Base-by-base conservation (phyloP, 2,888 invertebrate species). In the Catocala nupta region DNA sequence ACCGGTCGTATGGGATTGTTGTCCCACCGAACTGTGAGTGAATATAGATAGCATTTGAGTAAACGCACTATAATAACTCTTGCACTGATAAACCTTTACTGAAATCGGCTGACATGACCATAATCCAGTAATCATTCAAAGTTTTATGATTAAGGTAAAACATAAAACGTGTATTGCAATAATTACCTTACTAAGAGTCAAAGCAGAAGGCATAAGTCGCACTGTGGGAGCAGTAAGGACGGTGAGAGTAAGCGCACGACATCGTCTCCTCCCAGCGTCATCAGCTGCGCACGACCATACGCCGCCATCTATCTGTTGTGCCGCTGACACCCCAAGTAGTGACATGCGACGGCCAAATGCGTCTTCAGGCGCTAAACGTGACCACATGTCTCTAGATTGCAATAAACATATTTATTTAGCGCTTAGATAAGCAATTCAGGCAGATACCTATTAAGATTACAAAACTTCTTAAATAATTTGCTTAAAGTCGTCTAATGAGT, bases 261-360 rank as follows among this genome's bases (percentile, higher is more conserved):
- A 97, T 67, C 96, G 95, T 71, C 96, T 95, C 53, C 96, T 90
- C n/a, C 96, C 96, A 79, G 95, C 96, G 80, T 96, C 96, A 58
- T 95, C 94, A 36, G 96, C 97, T 81, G 97, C 96, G 85, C 98
- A 98, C 4, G 97, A 96, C 94, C 97, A 98, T 62, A 95, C 94
- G 13, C 98, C 98, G 25, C 96, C 95, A 81, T 98, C 98, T 43
- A 96, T 93, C 25, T 93, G 89, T 65, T 95, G 95, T 0, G 97
- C 96, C 70, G 95, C 96, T 11, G 96, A 96, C 59, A 98, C 95
- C 0, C 96, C 96, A 70, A 98, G 90, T 43, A 97, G 93, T 0
- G 97, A 96, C 77, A 96, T 97, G 9, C 93, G 90, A 12, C 92
- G 87, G 0, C 92, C 93, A 1, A 92, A 74, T 0, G 90, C 92